Evolutionary conservation across 2,797 vertebrate species (phyloP).

Genomic region (Anolis apletophallus): DNA sequence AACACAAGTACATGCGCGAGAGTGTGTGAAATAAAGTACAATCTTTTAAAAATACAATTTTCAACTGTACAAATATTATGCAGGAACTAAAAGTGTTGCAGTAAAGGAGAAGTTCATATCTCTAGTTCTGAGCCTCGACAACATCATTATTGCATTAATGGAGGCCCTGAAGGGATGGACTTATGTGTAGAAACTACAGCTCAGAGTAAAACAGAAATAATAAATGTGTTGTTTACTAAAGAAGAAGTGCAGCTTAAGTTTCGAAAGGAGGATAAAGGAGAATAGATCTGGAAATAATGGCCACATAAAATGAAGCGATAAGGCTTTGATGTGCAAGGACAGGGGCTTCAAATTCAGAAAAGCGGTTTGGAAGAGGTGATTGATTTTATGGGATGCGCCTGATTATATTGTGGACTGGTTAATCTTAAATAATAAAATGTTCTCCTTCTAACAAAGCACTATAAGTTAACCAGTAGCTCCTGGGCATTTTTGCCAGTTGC

Average conservation of each 20-base stretch:
- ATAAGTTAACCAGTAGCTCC: background rate
- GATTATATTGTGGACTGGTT: background rate
- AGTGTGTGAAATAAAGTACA: background rate
- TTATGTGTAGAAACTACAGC: constrained; percentile 26
- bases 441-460: background rate
- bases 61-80: background rate
- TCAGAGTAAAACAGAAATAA: constrained; percentile 15
- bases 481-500: background rate
- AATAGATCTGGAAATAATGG: constrained; percentile 24
- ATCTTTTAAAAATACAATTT: background rate
- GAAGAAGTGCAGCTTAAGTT: constrained; percentile 25
- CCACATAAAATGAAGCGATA: background rate
- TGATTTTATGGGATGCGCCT: constrained; percentile 21
- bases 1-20: background rate
- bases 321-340: background rate
- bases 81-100: background rate
- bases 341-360: background rate
- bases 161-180: constrained; percentile 29
- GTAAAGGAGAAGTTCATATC: background rate
- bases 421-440: background rate
- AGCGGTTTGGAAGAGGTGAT: constrained; percentile 7
- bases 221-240: background rate
- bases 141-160: constrained; percentile 30
- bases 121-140: constrained; percentile 24
- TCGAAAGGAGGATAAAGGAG: constrained; percentile 4